Evolutionary conservation across 2,113 vertebrate species (phyloP), one percentile per base, ranked within the genome.

Genomic region (Calyptommatus sinebrachiatus): DNA sequence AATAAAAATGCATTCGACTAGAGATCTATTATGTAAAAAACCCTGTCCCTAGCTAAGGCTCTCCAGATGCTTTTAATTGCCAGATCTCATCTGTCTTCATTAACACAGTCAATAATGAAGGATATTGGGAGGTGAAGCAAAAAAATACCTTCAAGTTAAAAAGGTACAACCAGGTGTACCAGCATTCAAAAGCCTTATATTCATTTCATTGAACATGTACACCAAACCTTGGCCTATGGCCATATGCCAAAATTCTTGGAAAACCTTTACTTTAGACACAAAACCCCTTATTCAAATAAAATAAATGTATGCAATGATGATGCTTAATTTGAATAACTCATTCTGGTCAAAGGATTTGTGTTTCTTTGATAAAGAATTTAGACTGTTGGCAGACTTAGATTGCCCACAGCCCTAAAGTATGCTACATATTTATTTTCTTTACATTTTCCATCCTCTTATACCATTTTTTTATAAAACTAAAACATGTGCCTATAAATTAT

Each of bases 401-500:
- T 81, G 72, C 72, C 79, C 79, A 48, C 53, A 76, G 66, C 35
- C 66, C 79, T 70, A 69, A 81, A 70, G 53, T 70, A 81, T 81
- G 79, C 65, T 62, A 69, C 76, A 61, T 81, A 76, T 81, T 75
- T 81, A 74, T 81, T 81, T 81, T 53, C 21, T 62, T 81, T 81
- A 70, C 73, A 81, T 81, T 81, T 81, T 76, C 79, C 82, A 89
- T 87, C 88, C 87, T 81, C 86, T 0, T 12, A 89, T 88, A 82
- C 82, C 88, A 83, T 89, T 92, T 90, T 90, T 89, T 79, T 85
- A 83, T 85, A 79, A 88, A 89, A 79, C 86, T 87, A 88, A 88
- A 92, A 93, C 92, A 91, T 89, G 89, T 88, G 79, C 84, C 77
- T 92, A 89, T 86, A 94, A 92, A 92, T 92, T 90, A 92, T 92